Conservation (phyloP, 1,140 invertebrate genomes). For the Musca vetustissima region DNA sequence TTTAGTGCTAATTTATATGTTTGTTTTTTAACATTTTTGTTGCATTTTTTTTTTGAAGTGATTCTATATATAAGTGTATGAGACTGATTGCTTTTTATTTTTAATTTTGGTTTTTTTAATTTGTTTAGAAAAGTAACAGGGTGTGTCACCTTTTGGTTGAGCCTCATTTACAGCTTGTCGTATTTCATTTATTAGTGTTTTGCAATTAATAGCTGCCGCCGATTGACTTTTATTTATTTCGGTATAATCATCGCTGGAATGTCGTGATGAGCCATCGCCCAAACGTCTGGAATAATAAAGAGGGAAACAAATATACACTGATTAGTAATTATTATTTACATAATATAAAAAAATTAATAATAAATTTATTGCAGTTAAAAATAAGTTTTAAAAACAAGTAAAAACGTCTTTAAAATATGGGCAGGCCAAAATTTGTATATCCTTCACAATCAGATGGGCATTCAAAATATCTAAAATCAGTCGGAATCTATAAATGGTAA, state of each 20-base stretch:
- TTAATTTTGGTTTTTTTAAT: neutral
- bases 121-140: conserved; percentile 1
- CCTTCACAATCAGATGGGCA: too few species aligned
- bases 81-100: conserved; percentile 7
- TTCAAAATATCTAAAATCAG: too few species aligned
- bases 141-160: conserved; percentile 71
- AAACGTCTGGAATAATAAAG: conserved; percentile 42
- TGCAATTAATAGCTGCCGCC: conserved; percentile 61
- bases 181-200: conserved; percentile 80
- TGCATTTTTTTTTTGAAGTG: conserved; percentile 12
- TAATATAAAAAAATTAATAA: neutral
- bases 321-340: neutral
- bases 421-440: too few species aligned
- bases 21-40: neutral
- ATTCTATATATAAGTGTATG: conserved; percentile 1
- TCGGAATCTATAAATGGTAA: too few species aligned
- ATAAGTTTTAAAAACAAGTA: too few species aligned
- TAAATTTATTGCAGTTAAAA: too few species aligned
- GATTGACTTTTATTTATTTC: conserved; percentile 63
- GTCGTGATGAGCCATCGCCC: conserved; percentile 62
- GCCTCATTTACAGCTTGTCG: conserved; percentile 80
- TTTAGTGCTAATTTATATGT: neutral
- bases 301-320: neutral
- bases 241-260: conserved; percentile 64
- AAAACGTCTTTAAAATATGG: too few species aligned